These are phyloP conservation scores for Trochalopteron elliotii DNA, from an alignment of 2,113 vertebrate genomes.

Conservation along the genomic window DNA sequence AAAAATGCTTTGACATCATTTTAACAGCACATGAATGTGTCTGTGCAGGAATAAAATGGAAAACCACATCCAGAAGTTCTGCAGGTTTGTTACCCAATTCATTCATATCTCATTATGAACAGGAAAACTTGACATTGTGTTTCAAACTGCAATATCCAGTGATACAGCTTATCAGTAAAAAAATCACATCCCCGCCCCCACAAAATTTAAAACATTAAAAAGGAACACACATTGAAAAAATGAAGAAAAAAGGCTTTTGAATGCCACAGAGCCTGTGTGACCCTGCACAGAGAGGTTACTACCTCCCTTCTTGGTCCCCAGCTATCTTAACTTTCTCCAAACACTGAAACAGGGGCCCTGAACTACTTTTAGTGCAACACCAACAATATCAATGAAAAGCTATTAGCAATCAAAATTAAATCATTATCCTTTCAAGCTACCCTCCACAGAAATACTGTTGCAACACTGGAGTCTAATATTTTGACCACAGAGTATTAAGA, in stretches of 20 bases:
- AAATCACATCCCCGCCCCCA: not conserved
- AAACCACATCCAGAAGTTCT: not conserved
- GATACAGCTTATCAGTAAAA: not conserved
- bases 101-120: not conserved
- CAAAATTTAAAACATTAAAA: not conserved
- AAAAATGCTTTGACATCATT: not conserved
- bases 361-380: not conserved
- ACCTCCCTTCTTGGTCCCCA: not conserved
- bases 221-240: not conserved
- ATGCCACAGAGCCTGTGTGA: not conserved
- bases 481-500: no score
- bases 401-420: not conserved
- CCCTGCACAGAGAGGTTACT: not conserved
- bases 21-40: not conserved
- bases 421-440: not conserved
- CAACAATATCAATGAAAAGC: not conserved
- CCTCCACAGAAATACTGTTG: not conserved
- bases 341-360: not conserved
- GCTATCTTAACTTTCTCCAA: not conserved
- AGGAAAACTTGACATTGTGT: not conserved
- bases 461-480: no score
- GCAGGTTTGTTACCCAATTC: not conserved
- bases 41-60: not conserved
- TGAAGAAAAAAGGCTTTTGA: not conserved
- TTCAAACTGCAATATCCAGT: not conserved